Percentiles rank a stretch among this genome's conserved stretches.
Evolutionary conservation across 1,140 invertebrate species (phyloP).

Genomic region (Orchestia grillus): DNA sequence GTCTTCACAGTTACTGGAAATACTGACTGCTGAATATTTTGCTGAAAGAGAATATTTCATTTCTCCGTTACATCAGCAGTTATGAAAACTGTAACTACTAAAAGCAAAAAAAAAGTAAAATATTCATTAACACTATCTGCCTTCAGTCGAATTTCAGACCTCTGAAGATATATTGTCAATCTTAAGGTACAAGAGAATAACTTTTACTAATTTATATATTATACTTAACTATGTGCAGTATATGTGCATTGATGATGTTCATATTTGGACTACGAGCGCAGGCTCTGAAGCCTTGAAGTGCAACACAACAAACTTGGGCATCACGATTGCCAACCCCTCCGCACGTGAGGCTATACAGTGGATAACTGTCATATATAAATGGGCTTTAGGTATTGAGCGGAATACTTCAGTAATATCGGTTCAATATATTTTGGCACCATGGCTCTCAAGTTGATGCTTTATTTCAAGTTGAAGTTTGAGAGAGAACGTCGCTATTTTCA

Average conservation of each 20-base stretch:
- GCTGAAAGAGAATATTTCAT: background rate
- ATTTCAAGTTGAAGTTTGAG: background rate
- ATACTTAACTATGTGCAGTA: conserved; percentile 36
- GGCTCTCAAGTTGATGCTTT: background rate
- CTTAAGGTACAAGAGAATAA: conserved; percentile 47
- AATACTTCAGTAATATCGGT: background rate
- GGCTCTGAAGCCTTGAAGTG: background rate
- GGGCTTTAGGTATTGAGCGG: background rate
- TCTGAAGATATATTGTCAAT: conserved; percentile 33
- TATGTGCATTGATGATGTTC: conserved; percentile 30
- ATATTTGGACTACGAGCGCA: background rate
- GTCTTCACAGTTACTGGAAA: background rate
- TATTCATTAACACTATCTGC: background rate
- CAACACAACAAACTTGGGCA: background rate
- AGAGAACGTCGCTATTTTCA: background rate
- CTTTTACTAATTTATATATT: background rate
- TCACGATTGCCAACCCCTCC: background rate
- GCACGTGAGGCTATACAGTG: background rate
- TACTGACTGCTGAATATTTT: background rate
- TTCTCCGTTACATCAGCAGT: background rate
- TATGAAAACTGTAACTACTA: background rate
- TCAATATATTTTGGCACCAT: background rate
- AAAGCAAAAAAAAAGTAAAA: background rate
- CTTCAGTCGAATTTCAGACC: background rate
- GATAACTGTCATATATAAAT: background rate